Evolutionary conservation across 2,888 invertebrate species (phyloP).

Genomic region (Lymantria dispar): DNA sequence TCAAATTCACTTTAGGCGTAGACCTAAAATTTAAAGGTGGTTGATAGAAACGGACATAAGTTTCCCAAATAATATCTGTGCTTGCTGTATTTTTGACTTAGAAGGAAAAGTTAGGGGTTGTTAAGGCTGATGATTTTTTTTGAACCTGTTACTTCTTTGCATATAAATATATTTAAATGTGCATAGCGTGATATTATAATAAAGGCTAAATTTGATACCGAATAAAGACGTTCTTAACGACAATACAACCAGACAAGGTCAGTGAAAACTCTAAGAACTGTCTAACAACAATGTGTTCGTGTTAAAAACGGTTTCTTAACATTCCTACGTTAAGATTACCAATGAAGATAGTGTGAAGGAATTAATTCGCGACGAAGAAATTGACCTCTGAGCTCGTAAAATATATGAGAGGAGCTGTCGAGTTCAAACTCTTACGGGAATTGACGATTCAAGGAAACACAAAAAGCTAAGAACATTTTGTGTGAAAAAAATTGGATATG

Average conservation of each 20-base stretch:
- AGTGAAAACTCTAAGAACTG: conserved; percentile 31
- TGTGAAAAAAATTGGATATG: too few species aligned
- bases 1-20: too few species aligned
- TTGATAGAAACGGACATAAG: too few species aligned
- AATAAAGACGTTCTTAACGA: not conserved
- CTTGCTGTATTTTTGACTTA: too few species aligned
- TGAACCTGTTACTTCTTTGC: too few species aligned
- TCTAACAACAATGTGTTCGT: conserved; percentile 27
- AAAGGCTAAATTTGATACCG: too few species aligned
- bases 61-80: too few species aligned
- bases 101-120: too few species aligned
- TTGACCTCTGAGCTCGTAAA: conserved; percentile 38
- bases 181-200: too few species aligned
- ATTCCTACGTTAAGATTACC: conserved; percentile 36
- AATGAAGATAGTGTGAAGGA: conserved; percentile 39
- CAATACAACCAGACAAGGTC: conserved; percentile 3
- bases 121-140: too few species aligned
- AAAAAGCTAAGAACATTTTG: not conserved
- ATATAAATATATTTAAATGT: too few species aligned
- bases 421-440: conserved; percentile 29
- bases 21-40: too few species aligned
- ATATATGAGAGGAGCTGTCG: conserved; percentile 27
- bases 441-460: conserved; percentile 35
- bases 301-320: conserved; percentile 35
- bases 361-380: conserved; percentile 42